phyloP scores from a whole-genome alignment of 2,797 vertebrate species.

The Margarornis squamiger region DNA sequence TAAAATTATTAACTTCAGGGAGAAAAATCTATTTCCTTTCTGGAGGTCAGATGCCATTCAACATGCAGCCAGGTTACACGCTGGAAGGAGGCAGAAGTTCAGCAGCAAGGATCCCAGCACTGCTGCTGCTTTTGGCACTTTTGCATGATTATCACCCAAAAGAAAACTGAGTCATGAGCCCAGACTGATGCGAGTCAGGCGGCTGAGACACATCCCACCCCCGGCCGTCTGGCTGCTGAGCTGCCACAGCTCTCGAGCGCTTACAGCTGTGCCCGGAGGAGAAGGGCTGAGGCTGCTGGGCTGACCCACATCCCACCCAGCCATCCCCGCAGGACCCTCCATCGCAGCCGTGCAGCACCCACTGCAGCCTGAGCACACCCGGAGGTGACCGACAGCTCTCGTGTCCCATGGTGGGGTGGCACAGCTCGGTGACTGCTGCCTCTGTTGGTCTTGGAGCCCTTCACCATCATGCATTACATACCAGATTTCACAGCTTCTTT shows the following conservation, averaged over 20 bases:
- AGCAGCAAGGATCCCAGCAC: neutral
- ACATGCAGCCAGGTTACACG: accelerated
- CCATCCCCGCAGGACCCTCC: neutral
- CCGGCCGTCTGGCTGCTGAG: neutral
- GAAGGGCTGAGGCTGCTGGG: neutral
- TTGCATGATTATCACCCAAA: neutral
- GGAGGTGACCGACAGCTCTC: neutral
- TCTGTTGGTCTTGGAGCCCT: accelerated
- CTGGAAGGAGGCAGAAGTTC: neutral
- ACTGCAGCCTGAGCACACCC: neutral
- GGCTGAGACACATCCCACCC: neutral
- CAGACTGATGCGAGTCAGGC: neutral
- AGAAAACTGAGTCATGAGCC: neutral
- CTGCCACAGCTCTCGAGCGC: neutral
- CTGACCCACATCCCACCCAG: neutral
- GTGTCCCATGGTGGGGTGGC: accelerated
- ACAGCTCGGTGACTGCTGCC: neutral
- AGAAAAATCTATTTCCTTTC: neutral
- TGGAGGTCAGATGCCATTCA: neutral
- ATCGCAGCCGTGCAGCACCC: accelerated
- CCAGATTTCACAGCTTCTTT: neutral
- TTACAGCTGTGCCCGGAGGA: accelerated
- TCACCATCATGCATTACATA: accelerated
- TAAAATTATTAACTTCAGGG: neutral
- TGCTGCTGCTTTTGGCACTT: neutral